Conservation (phyloP, 2,888 invertebrate species). For the Cristatella mucedo region DNA sequence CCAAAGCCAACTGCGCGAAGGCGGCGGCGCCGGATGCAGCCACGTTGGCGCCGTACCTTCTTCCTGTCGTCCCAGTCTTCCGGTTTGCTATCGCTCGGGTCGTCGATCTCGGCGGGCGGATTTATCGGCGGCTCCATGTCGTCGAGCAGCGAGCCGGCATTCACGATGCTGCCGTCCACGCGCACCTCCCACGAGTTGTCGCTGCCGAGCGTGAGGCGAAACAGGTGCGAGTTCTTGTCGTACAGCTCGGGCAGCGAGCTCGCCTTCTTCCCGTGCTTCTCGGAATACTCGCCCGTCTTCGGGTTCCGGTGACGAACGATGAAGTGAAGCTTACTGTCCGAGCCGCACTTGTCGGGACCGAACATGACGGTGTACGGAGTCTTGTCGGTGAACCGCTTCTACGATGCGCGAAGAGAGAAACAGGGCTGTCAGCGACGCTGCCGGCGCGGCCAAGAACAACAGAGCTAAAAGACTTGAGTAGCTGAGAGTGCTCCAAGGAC, state of each 20-base stretch:
- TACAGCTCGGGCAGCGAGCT: slow-evolving; percentile 47
- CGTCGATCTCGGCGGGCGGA: slow-evolving; percentile 82
- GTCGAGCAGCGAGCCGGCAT: slow-evolving; percentile 67
- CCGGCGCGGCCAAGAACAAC: too few species aligned
- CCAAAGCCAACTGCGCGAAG: too few species aligned
- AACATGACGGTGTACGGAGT: slow-evolving; percentile 98
- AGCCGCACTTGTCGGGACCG: slow-evolving; percentile 97
- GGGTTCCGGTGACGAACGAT: slow-evolving; percentile 93
- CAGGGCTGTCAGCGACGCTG: too few species aligned
- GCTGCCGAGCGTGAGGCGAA: slow-evolving; percentile 25
- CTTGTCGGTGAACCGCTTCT: slow-evolving; percentile 72
- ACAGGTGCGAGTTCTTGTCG: slow-evolving; percentile 81
- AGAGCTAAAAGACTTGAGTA: too few species aligned
- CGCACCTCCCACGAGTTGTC: slow-evolving; percentile 21
- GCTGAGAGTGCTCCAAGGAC: too few species aligned
- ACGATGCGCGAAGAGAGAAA: too few species aligned
- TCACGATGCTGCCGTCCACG: slow-evolving; percentile 63
- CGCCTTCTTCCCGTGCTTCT: slow-evolving; percentile 89
- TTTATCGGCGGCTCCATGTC: slow-evolving; percentile 87
- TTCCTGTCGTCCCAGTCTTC: slow-evolving; percentile 90
- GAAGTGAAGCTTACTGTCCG: slow-evolving; percentile 69
- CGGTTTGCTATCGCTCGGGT: slow-evolving; percentile 64
- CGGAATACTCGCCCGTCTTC: slow-evolving; percentile 64
- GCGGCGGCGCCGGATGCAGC: too few species aligned
- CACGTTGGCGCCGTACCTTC: too few species aligned